Percentiles rank a stretch among this genome's conserved stretches.
Evolutionary conservation across 2,113 vertebrate species (phyloP).

Genomic region (Rhinoderma darwinii): DNA sequence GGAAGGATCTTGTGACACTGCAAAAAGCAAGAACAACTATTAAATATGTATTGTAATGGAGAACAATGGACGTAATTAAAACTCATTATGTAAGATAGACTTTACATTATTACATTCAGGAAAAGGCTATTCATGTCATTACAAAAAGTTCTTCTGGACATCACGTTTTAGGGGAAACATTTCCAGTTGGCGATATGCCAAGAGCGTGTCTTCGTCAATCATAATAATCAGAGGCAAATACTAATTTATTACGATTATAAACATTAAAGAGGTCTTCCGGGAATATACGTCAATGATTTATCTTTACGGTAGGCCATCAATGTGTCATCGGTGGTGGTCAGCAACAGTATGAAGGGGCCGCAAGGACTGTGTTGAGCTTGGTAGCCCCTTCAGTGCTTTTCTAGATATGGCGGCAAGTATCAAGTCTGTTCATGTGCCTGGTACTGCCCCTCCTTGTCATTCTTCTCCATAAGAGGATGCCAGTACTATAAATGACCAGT

Average conservation of each 20-base stretch:
- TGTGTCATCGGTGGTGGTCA: neutral
- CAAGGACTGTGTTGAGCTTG: too few relatives aligned
- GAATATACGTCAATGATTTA: neutral
- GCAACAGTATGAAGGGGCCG: too few relatives aligned
- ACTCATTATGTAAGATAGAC: slow-evolving; percentile 36
- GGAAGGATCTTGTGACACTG: slow-evolving; percentile 20
- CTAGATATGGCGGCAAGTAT: too few relatives aligned
- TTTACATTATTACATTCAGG: slow-evolving; percentile 12
- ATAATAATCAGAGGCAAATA: neutral
- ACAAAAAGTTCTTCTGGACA: slow-evolving; percentile 27
- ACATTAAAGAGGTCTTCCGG: neutral
- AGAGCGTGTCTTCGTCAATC: neutral
- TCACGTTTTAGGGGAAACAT: neutral
- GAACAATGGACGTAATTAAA: slow-evolving; percentile 51
- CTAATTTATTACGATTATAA: neutral
- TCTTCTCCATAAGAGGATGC: too few relatives aligned
- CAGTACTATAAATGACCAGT: too few relatives aligned
- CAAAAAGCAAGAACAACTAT: slow-evolving; percentile 36
- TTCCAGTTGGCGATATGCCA: neutral
- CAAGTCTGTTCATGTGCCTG: too few relatives aligned
- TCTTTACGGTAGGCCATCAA: neutral
- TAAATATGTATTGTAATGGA: slow-evolving; percentile 43
- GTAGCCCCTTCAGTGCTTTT: too few relatives aligned
- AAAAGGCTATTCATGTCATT: slow-evolving; percentile 36
- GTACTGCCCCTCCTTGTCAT: too few relatives aligned